These are phyloP conservation scores for Anabacerthia variegaticeps DNA, from an alignment of 2,797 vertebrate species.

Conservation along the genomic window DNA sequence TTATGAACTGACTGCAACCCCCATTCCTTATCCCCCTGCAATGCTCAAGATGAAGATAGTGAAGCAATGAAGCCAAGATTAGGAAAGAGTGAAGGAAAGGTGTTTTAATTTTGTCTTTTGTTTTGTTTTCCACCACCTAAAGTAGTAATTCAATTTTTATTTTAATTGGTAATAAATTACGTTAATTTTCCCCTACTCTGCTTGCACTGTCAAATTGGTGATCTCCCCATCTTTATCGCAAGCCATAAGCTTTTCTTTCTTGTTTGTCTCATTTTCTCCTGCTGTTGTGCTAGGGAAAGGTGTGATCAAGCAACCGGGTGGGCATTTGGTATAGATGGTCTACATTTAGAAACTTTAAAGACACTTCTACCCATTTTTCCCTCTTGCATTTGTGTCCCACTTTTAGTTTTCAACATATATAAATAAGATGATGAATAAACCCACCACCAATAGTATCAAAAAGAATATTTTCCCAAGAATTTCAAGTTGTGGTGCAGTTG, in stretches of 20 bases:
- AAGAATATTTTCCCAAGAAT: not conserved
- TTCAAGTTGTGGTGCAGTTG: not conserved
- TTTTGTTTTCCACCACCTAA: not conserved
- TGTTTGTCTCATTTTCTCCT: not conserved
- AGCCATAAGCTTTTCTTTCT: not conserved
- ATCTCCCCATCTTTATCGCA: not conserved
- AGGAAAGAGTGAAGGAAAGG: not conserved
- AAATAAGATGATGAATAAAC: not conserved
- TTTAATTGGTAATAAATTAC: not conserved
- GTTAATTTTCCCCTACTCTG: not conserved
- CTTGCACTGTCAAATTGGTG: not conserved
- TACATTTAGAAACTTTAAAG: not conserved
- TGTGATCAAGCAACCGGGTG: not conserved
- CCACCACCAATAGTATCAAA: not conserved
- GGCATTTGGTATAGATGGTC: not conserved
- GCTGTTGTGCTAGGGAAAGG: not conserved
- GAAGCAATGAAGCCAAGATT: not conserved
- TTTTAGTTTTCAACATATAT: not conserved
- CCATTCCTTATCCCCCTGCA: not conserved
- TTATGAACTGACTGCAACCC: not conserved
- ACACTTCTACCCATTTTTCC: accelerated
- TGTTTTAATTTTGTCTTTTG: not conserved
- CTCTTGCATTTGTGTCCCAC: not conserved
- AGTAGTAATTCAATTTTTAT: not conserved
- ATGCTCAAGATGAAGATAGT: not conserved